A percentile compares a stretch with the other conserved stretches of the same genome.
These are phyloP conservation scores for Falcunculus frontatus DNA, from an alignment of 2,113 vertebrate genomes.

Conservation along the genomic window DNA sequence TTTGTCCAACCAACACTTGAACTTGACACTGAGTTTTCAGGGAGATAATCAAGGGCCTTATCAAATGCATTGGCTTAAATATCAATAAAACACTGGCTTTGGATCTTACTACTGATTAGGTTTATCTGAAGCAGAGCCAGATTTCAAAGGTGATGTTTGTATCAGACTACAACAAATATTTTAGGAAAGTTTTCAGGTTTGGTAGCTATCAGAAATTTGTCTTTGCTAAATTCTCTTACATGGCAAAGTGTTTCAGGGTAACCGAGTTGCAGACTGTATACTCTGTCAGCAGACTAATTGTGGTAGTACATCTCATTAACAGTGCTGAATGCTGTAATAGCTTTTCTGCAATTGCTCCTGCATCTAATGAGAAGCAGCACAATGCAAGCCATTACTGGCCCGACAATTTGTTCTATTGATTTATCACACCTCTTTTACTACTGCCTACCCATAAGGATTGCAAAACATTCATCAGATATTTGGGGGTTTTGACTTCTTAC, in stretches of 20 bases:
- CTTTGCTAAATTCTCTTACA: background rate
- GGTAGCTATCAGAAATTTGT: background rate
- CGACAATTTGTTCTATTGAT: conserved; percentile 72
- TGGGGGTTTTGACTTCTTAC: conserved; percentile 30
- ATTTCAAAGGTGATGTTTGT: conserved; percentile 36
- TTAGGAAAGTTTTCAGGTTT: background rate
- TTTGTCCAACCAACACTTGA: background rate
- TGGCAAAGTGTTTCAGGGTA: background rate
- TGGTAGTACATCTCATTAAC: conserved; percentile 63
- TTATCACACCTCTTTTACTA: conserved; percentile 55
- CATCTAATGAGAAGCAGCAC: conserved; percentile 70
- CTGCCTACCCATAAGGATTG: conserved; percentile 46
- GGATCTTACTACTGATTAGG: conserved; percentile 13
- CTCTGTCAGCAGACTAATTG: conserved; percentile 65
- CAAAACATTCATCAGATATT: conserved; percentile 42
- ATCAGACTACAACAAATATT: background rate
- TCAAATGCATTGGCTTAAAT: conserved; percentile 22
- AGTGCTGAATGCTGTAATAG: conserved; percentile 47
- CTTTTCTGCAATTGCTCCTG: conserved; percentile 65
- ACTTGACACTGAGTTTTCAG: conserved; percentile 3
- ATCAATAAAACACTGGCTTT: conserved; percentile 44
- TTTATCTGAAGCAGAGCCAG: background rate
- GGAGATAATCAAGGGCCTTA: conserved; percentile 35
- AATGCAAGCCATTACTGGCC: conserved; percentile 49
- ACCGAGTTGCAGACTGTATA: conserved; percentile 38